These are phyloP conservation scores for Dasypogon diadema DNA, from an alignment of 2,888 invertebrate species.

Conservation along the genomic window DNA sequence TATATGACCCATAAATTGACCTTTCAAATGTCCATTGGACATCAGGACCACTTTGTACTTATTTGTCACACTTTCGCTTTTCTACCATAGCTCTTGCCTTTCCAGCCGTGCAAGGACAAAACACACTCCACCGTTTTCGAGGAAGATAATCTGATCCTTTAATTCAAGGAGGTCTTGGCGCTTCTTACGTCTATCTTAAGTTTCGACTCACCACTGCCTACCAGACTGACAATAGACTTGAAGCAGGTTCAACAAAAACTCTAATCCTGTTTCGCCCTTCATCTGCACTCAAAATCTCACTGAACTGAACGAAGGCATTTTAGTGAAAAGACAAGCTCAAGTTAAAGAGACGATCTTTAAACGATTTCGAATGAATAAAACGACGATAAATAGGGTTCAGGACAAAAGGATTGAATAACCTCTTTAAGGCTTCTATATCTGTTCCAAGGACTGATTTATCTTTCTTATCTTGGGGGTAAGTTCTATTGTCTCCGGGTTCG, in stretches of 20 bases:
- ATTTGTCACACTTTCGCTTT: slow-evolving; percentile 48
- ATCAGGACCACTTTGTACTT: slow-evolving; percentile 21
- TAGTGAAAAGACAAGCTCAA: slow-evolving; percentile 3
- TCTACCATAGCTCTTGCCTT: slow-evolving; percentile 16
- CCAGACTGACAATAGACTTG: background rate
- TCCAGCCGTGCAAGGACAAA: slow-evolving; percentile 27
- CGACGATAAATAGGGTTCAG: slow-evolving; percentile 24
- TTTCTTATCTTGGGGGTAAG: slow-evolving; percentile 1
- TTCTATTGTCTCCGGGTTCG: slow-evolving; percentile 1
- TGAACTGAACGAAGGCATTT: slow-evolving; percentile 2
- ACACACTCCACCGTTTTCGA: slow-evolving; percentile 14
- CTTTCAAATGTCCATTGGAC: background rate
- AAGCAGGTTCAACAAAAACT: background rate
- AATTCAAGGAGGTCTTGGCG: slow-evolving; percentile 47
- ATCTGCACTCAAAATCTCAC: background rate
- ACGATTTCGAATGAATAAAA: slow-evolving; percentile 4
- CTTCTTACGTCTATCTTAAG: slow-evolving; percentile 10
- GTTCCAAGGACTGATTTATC: slow-evolving; percentile 12
- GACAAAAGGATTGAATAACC: slow-evolving; percentile 47
- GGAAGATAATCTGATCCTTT: slow-evolving; percentile 34
- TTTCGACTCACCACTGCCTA: background rate
- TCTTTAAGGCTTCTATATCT: background rate
- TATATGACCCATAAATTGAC: slow-evolving; percentile 26
- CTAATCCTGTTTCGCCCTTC: background rate
- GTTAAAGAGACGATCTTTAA: slow-evolving; percentile 36